Base-by-base conservation (phyloP, 2,113 vertebrate species). In the Halcyon malimbica region DNA sequence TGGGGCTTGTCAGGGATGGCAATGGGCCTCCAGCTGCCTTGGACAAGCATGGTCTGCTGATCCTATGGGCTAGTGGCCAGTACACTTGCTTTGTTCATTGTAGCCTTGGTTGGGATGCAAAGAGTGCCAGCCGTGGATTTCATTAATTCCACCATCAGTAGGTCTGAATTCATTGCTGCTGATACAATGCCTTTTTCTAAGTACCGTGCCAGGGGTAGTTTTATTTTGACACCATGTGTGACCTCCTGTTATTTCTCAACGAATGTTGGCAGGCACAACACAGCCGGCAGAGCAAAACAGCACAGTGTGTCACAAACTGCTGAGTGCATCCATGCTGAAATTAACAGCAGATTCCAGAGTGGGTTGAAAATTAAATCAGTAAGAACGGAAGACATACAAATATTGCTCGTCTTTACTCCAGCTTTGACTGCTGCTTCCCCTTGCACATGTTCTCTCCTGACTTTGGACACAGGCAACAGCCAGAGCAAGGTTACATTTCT, bases 111-210 rank as follows among this genome's bases (percentile, higher is more conserved):
- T 44, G 14, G 91, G 95, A 94, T 86, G 80, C 19, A 10, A 74
- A 74, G 88, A 89, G 78, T 90, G 94, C 97, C 97, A 97, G 93
- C 86, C 96, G 89, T 1, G 14, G 86, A 94, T 96, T 98, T 98
- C 95, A 96, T 97, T 97, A 97, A 98, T 98, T 97, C 93, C 90
- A 88, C 94, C 97, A 96, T 97, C 95, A 97, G 95, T 97, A 90
- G 97, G 97, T 97, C 97, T 96, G 96, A 96, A 96, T 97, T 97
- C 97, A 94, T 83, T 96, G 97, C 97, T 94, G 87, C 76, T 93
- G 96, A 96, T 96, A 97, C 97, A 98, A 98, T 98, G 94, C 91
- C 77, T 96, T 94, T 97, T 96, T 95, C 96, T 97, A 44, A 95
- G 94, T 41, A 60, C 91, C 77, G 74, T 94, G 97, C 97, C 97